phyloP scores from a whole-genome alignment of 35 echinoderm and acorn worm species.

The Chiridota heheva region DNA sequence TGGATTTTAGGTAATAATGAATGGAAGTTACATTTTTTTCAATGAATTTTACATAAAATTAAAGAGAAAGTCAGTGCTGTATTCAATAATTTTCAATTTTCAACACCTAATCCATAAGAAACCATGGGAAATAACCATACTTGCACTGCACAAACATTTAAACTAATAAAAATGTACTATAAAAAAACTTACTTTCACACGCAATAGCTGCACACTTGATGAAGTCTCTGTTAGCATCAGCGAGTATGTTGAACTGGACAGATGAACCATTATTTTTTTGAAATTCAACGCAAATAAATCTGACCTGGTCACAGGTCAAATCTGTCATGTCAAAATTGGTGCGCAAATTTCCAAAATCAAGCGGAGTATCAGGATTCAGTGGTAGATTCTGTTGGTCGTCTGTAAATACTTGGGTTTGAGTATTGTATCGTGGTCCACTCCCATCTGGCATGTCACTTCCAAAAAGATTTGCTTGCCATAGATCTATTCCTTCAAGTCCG shows the following conservation, averaged over 20 bases:
- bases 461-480: conserved; percentile 72
- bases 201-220: conserved; percentile 58
- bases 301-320: conserved; percentile 65
- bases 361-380: conserved; percentile 46
- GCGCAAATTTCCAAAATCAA: conserved; percentile 45
- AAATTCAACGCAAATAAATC: conserved; percentile 72
- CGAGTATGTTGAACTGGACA: conserved; percentile 53
- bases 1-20: too few relatives aligned
- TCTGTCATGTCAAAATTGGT: conserved; percentile 87
- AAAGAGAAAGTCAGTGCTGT: too few relatives aligned
- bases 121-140: not conserved
- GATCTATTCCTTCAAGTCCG: conserved; percentile 60
- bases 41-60: too few relatives aligned
- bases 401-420: conserved; percentile 56
- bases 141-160: not conserved
- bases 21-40: too few relatives aligned
- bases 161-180: not conserved
- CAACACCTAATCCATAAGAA: too few relatives aligned
- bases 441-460: conserved; percentile 54
- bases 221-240: conserved; percentile 55
- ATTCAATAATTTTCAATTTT: too few relatives aligned
- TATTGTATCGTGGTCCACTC: conserved; percentile 30
- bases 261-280: conserved; percentile 47
- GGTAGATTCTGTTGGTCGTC: conserved; percentile 68
- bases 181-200: conserved; percentile 69